These are phyloP conservation scores for Trichonephila inaurata DNA, from an alignment of 1,140 invertebrate species.

Conservation along the genomic window DNA sequence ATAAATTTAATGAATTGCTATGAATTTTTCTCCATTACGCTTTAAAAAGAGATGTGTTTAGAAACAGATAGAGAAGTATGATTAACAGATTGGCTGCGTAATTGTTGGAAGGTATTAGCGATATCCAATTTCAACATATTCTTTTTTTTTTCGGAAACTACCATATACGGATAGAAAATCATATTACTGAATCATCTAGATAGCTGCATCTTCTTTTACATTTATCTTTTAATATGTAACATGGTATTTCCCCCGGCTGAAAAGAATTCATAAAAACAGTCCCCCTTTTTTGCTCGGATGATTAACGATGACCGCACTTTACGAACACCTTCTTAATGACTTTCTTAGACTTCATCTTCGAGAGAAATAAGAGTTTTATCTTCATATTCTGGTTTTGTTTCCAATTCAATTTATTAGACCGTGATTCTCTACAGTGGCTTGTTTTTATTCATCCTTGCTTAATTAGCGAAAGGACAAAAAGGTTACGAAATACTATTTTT, in stretches of 20 bases:
- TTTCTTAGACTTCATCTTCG: conserved; percentile 23
- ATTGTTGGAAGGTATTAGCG: neutral
- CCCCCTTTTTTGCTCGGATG: neutral
- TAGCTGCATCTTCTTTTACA: neutral
- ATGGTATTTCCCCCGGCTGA: neutral
- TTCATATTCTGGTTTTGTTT: conserved; percentile 21
- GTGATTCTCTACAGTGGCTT: neutral
- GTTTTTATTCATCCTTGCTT: conserved; percentile 6
- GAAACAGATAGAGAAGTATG: neutral
- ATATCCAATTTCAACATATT: neutral
- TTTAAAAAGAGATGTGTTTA: neutral
- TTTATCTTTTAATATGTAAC: conserved; percentile 27
- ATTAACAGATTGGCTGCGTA: neutral
- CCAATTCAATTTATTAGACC: conserved; percentile 4
- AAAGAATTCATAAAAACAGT: neutral
- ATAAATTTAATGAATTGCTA: too few relatives aligned
- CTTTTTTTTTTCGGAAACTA: neutral
- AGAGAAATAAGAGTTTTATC: conserved; percentile 5
- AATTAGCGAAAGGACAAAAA: conserved; percentile 3
- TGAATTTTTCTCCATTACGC: too few relatives aligned
- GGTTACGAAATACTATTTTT: neutral
- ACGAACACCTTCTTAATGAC: conserved; percentile 9
- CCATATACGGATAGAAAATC: neutral
- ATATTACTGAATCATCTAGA: neutral
- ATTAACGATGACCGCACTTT: conserved; percentile 5